phyloP scores from a whole-genome alignment of 1,140 invertebrate species.

The Ostrea denselamellosa region DNA sequence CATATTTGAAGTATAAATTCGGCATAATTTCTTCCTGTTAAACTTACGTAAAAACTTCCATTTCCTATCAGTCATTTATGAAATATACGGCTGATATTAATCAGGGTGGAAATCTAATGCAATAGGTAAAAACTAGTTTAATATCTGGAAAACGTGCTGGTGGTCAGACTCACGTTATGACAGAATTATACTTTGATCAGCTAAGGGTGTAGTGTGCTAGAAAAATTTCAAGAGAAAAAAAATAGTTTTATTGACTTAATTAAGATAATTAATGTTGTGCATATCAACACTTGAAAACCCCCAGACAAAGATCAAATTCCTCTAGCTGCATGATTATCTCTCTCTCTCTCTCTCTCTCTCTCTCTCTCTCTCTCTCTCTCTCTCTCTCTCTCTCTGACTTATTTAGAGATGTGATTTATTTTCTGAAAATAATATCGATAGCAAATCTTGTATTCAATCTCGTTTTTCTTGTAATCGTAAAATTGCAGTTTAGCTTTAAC shows the following conservation, averaged over 20 bases:
- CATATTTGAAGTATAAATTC: not conserved
- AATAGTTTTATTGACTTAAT: not conserved
- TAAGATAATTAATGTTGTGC: not conserved
- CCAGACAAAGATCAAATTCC: not conserved
- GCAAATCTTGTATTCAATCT: no score
- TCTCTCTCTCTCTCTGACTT: no score
- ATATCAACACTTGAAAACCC: not conserved
- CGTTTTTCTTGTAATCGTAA: no score
- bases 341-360: no score
- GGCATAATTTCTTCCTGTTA: not conserved
- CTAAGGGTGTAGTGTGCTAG: not conserved
- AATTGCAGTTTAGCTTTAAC: no score
- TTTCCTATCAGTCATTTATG: not conserved
- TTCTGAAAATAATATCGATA: no score
- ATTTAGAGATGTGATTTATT: no score
- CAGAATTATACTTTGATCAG: conserved; percentile 1
- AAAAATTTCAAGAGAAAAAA: not conserved
- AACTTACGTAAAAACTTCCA: not conserved
- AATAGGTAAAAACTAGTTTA: not conserved
- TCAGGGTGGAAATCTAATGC: conserved; percentile 33
- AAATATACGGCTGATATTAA: conserved; percentile 21
- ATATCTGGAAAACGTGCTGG: conserved; percentile 13
- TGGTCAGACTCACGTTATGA: conserved; percentile 15
- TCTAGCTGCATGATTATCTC: not conserved
- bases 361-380: no score